Percentiles rank a stretch among this genome's conserved stretches.
phyloP scores from a whole-genome alignment of 2,888 invertebrate species.

The Thereva unica region DNA sequence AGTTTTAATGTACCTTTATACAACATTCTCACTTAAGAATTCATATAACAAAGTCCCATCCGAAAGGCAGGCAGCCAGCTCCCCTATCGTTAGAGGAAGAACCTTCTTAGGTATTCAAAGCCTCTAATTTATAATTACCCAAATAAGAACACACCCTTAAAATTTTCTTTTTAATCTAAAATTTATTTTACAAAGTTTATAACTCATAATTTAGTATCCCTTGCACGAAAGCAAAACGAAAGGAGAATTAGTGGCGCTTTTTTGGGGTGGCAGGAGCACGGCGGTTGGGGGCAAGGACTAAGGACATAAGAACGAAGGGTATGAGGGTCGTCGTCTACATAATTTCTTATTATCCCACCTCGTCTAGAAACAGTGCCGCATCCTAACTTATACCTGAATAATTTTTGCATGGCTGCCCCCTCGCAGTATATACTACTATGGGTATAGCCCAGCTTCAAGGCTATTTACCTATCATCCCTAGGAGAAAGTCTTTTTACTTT shows the following conservation, averaged over 20 bases:
- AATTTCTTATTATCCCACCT: conserved; percentile 39
- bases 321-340: conserved; percentile 28
- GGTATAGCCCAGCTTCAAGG: too few relatives aligned
- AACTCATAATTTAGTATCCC: conserved; percentile 39
- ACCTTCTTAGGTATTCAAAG: conserved; percentile 34
- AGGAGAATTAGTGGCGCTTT: too few relatives aligned
- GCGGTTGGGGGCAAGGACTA: background rate
- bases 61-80: conserved; percentile 5
- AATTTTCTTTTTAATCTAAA: conserved; percentile 41
- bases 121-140: conserved; percentile 40
- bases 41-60: too few relatives aligned
- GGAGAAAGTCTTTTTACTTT: background rate
- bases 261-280: too few relatives aligned
- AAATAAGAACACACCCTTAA: conserved; percentile 32
- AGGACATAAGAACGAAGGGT: background rate
- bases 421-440: background rate
- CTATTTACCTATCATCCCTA: conserved; percentile 20
- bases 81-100: background rate
- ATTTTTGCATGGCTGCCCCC: background rate
- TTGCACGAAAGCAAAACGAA: conserved; percentile 7
- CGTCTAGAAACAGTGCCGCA: conserved; percentile 24
- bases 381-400: conserved; percentile 30
- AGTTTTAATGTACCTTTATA: too few relatives aligned
- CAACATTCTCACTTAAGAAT: too few relatives aligned
- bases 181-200: conserved; percentile 40